Percentiles rank a stretch among this genome's conserved stretches.
Conservation (phyloP, 2,888 invertebrate species). For the Epicampocera succincta region DNA sequence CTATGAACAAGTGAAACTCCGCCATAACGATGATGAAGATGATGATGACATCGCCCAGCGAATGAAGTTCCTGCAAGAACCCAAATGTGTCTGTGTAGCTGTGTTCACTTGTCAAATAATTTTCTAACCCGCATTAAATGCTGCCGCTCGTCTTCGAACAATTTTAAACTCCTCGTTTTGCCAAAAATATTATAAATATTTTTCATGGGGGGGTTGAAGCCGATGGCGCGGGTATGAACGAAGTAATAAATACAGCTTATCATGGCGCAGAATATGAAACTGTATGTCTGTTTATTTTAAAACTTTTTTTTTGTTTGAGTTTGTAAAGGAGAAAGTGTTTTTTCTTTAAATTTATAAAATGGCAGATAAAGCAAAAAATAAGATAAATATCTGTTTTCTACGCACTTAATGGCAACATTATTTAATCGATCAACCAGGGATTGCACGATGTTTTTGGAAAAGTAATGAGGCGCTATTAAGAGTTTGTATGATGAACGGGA, state of each 20-base stretch:
- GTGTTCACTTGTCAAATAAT: constrained; percentile 53
- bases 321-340: constrained; percentile 22
- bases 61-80: constrained; percentile 20
- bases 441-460: constrained; percentile 53
- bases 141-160: neutral
- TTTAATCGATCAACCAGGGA: constrained; percentile 65
- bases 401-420: constrained; percentile 60
- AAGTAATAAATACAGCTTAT: constrained; percentile 56
- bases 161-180: constrained; percentile 26
- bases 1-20: constrained; percentile 28
- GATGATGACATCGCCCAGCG: constrained; percentile 16
- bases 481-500: constrained; percentile 47
- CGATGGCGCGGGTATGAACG: constrained; percentile 1
- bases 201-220: constrained; percentile 41
- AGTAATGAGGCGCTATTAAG: constrained; percentile 63
- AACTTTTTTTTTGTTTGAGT: constrained; percentile 32
- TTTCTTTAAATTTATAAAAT: constrained; percentile 40
- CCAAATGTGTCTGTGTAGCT: neutral
- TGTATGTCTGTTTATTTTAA: constrained; percentile 27
- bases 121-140: constrained; percentile 31
- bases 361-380: constrained; percentile 35
- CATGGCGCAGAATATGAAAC: constrained; percentile 28
- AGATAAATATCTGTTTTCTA: constrained; percentile 63
- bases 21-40: constrained; percentile 37
- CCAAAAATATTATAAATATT: constrained; percentile 49